Evolutionary conservation across 2,797 vertebrate species (phyloP), one percentile per base, ranked within the genome.

Genomic region (Lithobates pipiens): DNA sequence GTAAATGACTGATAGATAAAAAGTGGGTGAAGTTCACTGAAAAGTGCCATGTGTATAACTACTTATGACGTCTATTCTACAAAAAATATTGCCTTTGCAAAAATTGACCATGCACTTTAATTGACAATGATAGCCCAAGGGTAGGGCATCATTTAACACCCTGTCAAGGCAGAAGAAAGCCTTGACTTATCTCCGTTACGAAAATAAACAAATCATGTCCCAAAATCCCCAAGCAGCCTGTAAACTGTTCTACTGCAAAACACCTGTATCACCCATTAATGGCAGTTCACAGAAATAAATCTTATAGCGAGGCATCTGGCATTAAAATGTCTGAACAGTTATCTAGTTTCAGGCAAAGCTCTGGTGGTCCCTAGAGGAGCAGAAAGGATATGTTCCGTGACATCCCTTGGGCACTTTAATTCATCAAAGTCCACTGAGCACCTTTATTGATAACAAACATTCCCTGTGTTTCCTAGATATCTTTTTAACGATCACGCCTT

Each of bases 171-270:
- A 61, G 54, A 4, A 61, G 18, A 61, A 61, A 61, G 54, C 54
- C 21, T 61, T 61, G 54, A 61, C 54, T 61, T 69, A 69, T 15
- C 32, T 27, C 27, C 15, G 67, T 61, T 23, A 69, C 25, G 4
- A 69, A 69, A 69, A 61, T 61, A 61, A 61, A 61, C 54, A 82
- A 82, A 42, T 63, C 0, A 74, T 27, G 21, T 74, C 70, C 80
- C 36, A 63, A 67, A 85, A 27, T 88, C 54, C 78, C 42, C 25
- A 10, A 36, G 71, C 76, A 57, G 42, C 42, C 68, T 39, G 42
- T 81, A 85, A 82, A 85, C 88, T 87, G 80, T 75, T 78, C 78
- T 77, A 76, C 23, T 68, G 72, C 74, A 88, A 76, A 75, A 69
- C 46, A 74, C 23, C 3, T 10, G 46, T 86, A 54, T 69, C 32